Evolutionary conservation across 2,888 invertebrate species (phyloP).

Genomic region (Orthonevra nobilis): DNA sequence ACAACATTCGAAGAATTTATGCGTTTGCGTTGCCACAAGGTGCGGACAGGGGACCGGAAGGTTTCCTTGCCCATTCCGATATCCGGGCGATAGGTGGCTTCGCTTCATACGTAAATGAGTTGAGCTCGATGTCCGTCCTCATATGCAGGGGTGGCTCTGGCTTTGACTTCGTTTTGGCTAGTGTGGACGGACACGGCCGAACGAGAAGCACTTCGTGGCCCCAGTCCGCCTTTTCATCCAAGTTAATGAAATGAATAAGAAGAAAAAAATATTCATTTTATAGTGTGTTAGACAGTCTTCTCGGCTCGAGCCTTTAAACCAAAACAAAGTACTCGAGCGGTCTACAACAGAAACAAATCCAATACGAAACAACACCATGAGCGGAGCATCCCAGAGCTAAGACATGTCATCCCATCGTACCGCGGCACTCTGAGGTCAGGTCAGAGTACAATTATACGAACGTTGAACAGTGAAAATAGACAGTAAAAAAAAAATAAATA

Average conservation of each 20-base stretch:
- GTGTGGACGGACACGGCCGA: constrained; percentile 60
- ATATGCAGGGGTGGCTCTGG: constrained; percentile 47
- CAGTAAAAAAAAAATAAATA: constrained; percentile 26
- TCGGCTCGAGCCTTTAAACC: constrained; percentile 10
- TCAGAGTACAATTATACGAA: constrained; percentile 60
- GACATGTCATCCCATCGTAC: constrained; percentile 17
- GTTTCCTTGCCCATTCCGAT: constrained; percentile 69
- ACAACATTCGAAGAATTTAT: constrained; percentile 68
- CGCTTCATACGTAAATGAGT: constrained; percentile 63
- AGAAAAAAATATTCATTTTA: constrained; percentile 26
- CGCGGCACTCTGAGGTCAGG: constrained; percentile 61
- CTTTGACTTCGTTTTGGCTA: too few relatives aligned
- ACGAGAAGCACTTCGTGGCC: constrained; percentile 61
- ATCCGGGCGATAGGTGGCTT: constrained; percentile 67
- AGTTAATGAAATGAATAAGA: constrained; percentile 63
- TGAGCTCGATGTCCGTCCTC: constrained; percentile 30
- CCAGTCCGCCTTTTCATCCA: constrained; percentile 57
- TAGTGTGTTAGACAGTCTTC: constrained; percentile 30
- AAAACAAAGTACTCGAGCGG: constrained; percentile 36
- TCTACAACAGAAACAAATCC: constrained; percentile 19
- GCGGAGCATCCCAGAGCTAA: constrained; percentile 43
- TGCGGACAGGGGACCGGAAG: constrained; percentile 51
- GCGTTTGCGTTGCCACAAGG: constrained; percentile 64
- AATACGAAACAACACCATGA: neutral
- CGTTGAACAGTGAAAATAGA: constrained; percentile 47